A percentile compares a stretch with the other conserved stretches of the same genome.
These are phyloP conservation scores for Pangasius sanitwongsei DNA, from an alignment of 2,797 vertebrate species.

Conservation along the genomic window DNA sequence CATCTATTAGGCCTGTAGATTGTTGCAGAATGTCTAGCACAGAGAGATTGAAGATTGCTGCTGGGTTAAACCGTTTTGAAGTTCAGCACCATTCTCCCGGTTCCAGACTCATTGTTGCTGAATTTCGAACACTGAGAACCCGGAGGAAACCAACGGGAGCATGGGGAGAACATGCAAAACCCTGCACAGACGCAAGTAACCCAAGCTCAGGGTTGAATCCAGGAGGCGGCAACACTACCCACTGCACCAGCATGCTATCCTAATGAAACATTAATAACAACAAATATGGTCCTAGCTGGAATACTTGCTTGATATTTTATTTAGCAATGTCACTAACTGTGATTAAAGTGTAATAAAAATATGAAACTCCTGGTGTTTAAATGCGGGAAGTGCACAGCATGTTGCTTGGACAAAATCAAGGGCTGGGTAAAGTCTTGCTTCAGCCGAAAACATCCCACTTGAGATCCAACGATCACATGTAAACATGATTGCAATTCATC, in stretches of 20 bases:
- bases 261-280: not conserved
- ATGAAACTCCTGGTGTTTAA: not conserved
- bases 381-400: not conserved
- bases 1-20: not conserved
- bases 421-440: not conserved
- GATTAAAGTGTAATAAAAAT: not conserved
- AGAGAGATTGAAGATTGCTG: not conserved
- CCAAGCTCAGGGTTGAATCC: not conserved
- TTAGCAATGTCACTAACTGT: not conserved
- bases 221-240: not conserved
- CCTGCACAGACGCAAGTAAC: not conserved
- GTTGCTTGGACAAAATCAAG: not conserved
- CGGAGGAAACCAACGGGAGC: not conserved
- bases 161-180: not conserved
- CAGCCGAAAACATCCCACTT: slow-evolving; percentile 1
- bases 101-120: not conserved
- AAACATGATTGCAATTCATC: slow-evolving; percentile 29
- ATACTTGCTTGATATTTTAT: not conserved
- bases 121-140: not conserved
- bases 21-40: not conserved
- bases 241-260: not conserved
- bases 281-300: not conserved
- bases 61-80: not conserved
- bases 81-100: not conserved
- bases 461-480: slow-evolving; percentile 32